Evolutionary conservation across 2,888 invertebrate genomes (phyloP).

Genomic region (Eristalis arbustorum): DNA sequence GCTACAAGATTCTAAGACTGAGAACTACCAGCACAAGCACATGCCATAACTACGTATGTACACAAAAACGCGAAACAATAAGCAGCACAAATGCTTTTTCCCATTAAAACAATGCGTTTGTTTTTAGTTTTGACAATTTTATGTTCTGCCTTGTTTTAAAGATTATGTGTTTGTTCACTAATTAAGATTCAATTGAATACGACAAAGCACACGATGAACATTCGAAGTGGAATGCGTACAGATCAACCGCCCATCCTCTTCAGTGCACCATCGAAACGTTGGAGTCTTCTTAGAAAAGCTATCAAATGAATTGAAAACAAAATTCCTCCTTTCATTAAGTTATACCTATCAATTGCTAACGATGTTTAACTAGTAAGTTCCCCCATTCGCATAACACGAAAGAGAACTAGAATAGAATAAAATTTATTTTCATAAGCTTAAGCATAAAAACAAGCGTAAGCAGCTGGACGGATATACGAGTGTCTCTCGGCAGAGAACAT

Average conservation of each 20-base stretch:
- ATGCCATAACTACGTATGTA: conserved; percentile 54
- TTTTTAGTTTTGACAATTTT: neutral
- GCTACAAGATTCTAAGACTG: conserved; percentile 66
- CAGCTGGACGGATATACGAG: neutral
- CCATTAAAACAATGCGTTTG: neutral
- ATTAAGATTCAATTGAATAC: neutral
- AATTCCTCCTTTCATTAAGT: neutral
- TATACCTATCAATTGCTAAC: neutral
- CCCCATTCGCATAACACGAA: neutral
- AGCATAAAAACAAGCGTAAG: neutral
- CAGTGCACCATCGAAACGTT: neutral
- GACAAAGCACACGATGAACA: neutral
- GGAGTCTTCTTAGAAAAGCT: neutral
- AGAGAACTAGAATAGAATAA: neutral
- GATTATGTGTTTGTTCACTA: neutral
- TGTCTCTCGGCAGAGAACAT: neutral
- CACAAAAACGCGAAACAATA: conserved; percentile 17
- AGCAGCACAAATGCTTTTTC: neutral
- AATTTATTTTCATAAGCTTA: neutral
- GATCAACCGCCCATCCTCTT: neutral
- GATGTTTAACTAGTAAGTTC: neutral
- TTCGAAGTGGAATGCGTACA: neutral
- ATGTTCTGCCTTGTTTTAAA: neutral
- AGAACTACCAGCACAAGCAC: conserved; percentile 42
- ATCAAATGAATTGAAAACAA: neutral